Base-by-base conservation (phyloP, 2,888 invertebrate species). In the Tenthredo mesomela region DNA sequence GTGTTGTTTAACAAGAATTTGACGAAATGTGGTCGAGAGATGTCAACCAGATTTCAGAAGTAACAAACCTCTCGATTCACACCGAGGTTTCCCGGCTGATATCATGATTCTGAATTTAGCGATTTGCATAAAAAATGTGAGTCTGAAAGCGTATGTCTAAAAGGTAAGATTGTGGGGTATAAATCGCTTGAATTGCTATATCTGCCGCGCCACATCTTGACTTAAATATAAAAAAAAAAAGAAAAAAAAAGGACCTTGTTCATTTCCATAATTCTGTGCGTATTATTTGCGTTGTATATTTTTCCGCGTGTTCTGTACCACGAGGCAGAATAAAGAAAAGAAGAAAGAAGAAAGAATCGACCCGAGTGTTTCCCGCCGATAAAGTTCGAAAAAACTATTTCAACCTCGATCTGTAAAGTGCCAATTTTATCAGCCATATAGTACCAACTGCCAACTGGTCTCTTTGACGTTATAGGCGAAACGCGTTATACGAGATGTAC, bases 361-460 rank as follows among this genome's bases (percentile, higher is more conserved):
- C 0, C 5, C 1, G 4, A 54, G 54, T 7, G 7, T 54, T 54
- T 54, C n/a, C 6, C 54, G 1, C 2, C 18, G 18, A 54, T 54
- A 50, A 50, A n/a, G 1, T 50, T 50, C 4, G 18, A 50, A 50
- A 50, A 50, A 50, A 50, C 7, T 54, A 54, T n/a, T 54, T 54
- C 54, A n/a, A 54, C 54, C n/a, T 54, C 54, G n/a, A n/a, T 54
- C 54, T 54, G 54, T n/a, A 54, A 61, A 61, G 61, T 25, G 61
- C 25, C 61, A 25, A 61, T 61, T 25, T 61, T 21, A 61, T 25
- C 61, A 61, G 21, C 6, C 18, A 0, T n/a, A 50, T n/a, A n/a
- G n/a, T n/a, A 54, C 54, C 54, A 54, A 25, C 67, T 67, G 29
- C 4, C 1, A 33, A 67, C 5, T 67, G 33, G 0, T 33, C 33